Evolutionary conservation across 2,113 vertebrate genomes (phyloP).

Genomic region (Gopherus evgoodei): DNA sequence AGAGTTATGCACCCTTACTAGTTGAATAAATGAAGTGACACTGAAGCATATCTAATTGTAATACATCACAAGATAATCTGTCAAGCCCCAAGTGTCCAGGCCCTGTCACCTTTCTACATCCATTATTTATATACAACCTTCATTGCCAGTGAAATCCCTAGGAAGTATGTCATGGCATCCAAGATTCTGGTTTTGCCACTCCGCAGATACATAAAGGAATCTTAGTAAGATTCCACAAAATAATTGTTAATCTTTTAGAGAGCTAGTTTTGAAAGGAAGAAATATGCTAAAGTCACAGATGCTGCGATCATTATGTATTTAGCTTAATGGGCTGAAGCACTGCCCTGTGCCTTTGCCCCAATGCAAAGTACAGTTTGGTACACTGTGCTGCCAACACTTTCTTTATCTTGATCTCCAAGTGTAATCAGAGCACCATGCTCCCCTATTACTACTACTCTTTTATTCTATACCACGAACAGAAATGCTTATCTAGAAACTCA

Average conservation of each 20-base stretch:
- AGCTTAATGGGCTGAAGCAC: not conserved
- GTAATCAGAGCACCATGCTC: not conserved
- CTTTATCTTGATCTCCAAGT: constrained; percentile 25
- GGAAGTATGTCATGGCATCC: constrained; percentile 51
- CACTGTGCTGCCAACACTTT: not conserved
- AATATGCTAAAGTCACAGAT: not conserved
- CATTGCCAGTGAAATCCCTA: constrained; percentile 64
- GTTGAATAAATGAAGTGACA: constrained; percentile 82
- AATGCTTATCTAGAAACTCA: not conserved
- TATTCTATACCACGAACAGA: not conserved
- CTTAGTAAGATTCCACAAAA: constrained; percentile 11
- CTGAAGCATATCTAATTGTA: constrained; percentile 78
- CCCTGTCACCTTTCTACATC: constrained; percentile 72
- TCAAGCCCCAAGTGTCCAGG: constrained; percentile 74
- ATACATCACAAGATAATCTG: constrained; percentile 81
- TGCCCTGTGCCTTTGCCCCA: not conserved
- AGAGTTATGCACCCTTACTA: constrained; percentile 70
- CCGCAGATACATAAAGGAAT: constrained; percentile 43
- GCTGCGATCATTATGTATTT: not conserved
- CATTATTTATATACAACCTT: constrained; percentile 80
- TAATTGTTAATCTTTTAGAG: not conserved
- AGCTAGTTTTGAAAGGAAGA: constrained; percentile 1
- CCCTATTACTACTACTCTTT: constrained; percentile 13
- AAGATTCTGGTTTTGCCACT: constrained; percentile 35
- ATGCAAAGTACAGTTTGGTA: not conserved